These are phyloP conservation scores for Marasmarcha lunaedactyla DNA, from an alignment of 2,888 invertebrate species.

Conservation along the genomic window DNA sequence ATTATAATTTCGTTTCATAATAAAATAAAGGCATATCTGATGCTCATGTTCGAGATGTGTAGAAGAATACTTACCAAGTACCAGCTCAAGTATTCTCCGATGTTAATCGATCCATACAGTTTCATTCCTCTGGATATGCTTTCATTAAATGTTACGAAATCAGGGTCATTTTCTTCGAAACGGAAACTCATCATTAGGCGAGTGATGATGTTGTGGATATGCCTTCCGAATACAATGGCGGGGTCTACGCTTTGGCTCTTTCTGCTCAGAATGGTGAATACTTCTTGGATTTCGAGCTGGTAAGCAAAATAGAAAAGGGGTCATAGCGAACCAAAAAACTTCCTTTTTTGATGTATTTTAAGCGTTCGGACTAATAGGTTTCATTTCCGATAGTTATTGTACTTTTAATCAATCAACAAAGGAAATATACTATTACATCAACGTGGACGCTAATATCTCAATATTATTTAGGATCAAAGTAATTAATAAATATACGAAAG, in stretches of 20 bases:
- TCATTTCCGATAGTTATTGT: too few relatives aligned
- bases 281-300: constrained; percentile 77
- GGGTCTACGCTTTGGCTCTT: constrained; percentile 68
- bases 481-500: too few relatives aligned
- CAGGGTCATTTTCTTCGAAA: constrained; percentile 77
- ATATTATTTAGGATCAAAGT: too few relatives aligned
- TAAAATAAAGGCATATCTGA: too few relatives aligned
- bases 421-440: too few relatives aligned
- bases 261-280: constrained; percentile 38
- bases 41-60: too few relatives aligned
- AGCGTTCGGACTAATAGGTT: too few relatives aligned
- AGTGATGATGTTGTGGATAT: constrained; percentile 87
- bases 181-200: constrained; percentile 85
- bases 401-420: too few relatives aligned
- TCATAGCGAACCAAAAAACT: neutral
- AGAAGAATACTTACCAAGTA: constrained; percentile 68
- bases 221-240: constrained; percentile 76
- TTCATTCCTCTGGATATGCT: constrained; percentile 86
- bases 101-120: constrained; percentile 79
- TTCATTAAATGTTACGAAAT: constrained; percentile 79
- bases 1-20: too few relatives aligned
- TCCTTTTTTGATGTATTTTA: neutral
- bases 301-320: constrained; percentile 14
- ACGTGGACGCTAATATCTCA: too few relatives aligned
- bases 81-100: constrained; percentile 80